phyloP scores from a whole-genome alignment of 2,797 vertebrate genomes.

The Cossypha niveicapilla region DNA sequence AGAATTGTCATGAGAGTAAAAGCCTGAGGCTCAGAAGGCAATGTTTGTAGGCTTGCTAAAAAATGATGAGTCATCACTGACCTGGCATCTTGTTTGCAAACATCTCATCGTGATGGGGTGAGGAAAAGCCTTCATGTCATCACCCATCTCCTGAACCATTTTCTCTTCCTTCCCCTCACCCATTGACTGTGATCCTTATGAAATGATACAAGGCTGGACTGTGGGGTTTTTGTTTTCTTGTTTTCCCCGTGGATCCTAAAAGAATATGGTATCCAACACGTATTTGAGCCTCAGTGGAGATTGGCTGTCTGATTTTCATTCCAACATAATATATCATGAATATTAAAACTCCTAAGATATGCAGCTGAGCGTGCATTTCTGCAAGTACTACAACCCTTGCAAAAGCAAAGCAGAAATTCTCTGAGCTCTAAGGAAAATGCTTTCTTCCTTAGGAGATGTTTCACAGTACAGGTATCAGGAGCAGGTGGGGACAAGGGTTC shows the following conservation, averaged over 20 bases:
- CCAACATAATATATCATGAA: not conserved
- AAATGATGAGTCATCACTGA: not conserved
- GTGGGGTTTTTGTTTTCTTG: not conserved
- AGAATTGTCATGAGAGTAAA: not conserved
- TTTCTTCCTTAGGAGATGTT: not conserved
- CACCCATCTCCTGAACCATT: not conserved
- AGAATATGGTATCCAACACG: not conserved
- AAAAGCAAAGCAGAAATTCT: not conserved
- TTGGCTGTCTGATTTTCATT: not conserved
- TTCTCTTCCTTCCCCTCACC: not conserved
- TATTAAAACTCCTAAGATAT: not conserved
- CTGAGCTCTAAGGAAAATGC: not conserved
- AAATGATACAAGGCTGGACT: not conserved
- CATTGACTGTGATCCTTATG: not conserved
- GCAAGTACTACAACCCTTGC: not conserved
- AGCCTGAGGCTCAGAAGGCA: not conserved
- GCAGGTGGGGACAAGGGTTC: not conserved
- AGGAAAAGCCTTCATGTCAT: not conserved
- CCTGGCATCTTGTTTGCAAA: not conserved
- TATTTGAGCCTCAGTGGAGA: not conserved
- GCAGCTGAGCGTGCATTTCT: not conserved
- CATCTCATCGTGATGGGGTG: not conserved
- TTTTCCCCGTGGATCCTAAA: not conserved
- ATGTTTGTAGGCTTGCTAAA: not conserved
- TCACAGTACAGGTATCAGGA: not conserved